Base-by-base conservation (phyloP, 2,888 invertebrate species). In the Nemoura dubitans region DNA sequence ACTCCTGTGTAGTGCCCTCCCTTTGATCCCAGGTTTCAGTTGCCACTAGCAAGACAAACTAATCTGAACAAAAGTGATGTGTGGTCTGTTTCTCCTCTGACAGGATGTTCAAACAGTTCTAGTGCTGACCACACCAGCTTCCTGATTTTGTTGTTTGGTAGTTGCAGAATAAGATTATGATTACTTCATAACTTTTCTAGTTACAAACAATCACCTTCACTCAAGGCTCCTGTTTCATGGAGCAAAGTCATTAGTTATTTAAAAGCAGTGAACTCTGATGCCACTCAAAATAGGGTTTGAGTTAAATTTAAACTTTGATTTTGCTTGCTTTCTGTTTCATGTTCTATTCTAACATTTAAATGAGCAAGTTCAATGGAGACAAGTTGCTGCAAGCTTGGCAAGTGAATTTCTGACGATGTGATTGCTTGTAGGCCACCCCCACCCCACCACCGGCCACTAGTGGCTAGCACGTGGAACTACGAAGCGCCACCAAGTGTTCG, bases 381-480 rank as follows among this genome's bases (percentile, higher is more conserved):
- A 59, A 21, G 2, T 7, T 59, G 59, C n/a, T n/a, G n/a, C n/a
- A 59, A 59, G 59, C 21, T 1, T 21, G 6, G 16, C 16, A 59
- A 59, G 59, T 21, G 59, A 59, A 21, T 59, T 21, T 3, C 59
- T 59, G 59, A 59, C 21, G 59, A 14, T 59, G 59, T 21, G 59
- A 7, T 59, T 59, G 59, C 59, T 59, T 85, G 26, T 84, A 88
- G 88, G 85, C 83, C 87, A 16, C 88, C 87, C 28, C 86, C 87
- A 43, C 42, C 86, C 43, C 87, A 87, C 77, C 87, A 87, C 81
- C 86, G 86, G 30, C 80, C 87, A 29, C 87, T 87, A 77, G 87
- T 26, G 76, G 76, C 86, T 59, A 87, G 86, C 87, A 76, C 88
- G 84, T 90, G 90, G 90, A 89, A 89, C 88, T 90, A 89, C 89